Conservation (phyloP, 1,140 invertebrate species). For the Cydia splendana region DNA sequence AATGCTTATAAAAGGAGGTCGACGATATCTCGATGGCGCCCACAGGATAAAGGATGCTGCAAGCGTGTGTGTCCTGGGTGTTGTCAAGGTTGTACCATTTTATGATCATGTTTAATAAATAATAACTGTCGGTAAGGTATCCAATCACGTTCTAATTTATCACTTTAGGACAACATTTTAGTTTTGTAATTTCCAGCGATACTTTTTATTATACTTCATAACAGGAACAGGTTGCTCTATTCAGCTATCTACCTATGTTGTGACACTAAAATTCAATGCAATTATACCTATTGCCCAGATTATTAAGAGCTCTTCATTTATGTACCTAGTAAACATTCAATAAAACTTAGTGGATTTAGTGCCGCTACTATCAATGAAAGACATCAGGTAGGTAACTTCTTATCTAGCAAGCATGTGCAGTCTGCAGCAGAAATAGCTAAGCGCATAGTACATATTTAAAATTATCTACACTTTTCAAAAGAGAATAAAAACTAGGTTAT, state of each 20-base stretch:
- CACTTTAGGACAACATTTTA: not conserved
- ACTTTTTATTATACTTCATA: no score
- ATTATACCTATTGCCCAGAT: not conserved
- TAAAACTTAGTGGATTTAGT: not conserved
- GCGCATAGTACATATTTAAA: not conserved
- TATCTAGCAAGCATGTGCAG: not conserved
- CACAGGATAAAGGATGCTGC: not conserved
- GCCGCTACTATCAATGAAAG: not conserved
- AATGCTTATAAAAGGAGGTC: slow-evolving; percentile 59
- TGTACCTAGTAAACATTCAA: not conserved
- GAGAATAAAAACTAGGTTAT: not conserved
- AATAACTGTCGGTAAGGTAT: not conserved
- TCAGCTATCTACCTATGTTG: no score
- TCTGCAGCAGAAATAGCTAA: no score
- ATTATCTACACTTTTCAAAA: not conserved
- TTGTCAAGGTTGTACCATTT: slow-evolving; percentile 1
- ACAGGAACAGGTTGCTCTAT: no score
- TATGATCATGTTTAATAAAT: not conserved
- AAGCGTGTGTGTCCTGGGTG: slow-evolving; percentile 55
- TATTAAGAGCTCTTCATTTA: not conserved
- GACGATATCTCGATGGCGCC: slow-evolving; percentile 54
- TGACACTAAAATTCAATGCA: not conserved
- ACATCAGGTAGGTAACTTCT: not conserved
- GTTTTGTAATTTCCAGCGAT: not conserved
- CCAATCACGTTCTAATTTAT: not conserved